Conservation (phyloP, 2,888 invertebrate genomes). For the Melanostoma mellinum region DNA sequence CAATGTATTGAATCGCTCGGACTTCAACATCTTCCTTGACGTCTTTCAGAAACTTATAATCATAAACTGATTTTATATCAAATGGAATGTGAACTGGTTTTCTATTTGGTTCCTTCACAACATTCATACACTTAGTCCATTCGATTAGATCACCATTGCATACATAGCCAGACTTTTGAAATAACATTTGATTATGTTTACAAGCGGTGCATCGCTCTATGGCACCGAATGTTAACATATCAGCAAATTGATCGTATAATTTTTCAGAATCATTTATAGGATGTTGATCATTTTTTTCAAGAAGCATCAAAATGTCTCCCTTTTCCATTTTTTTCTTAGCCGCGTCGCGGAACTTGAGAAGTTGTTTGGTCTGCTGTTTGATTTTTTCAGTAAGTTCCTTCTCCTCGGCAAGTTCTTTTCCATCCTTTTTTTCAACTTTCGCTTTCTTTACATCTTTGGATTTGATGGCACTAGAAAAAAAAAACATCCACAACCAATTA, state of each 20-base stretch:
- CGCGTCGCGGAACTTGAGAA: constrained; percentile 86
- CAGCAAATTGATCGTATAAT: constrained; percentile 88
- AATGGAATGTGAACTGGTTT: constrained; percentile 87
- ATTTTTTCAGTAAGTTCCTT: constrained; percentile 84
- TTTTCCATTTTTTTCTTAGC: constrained; percentile 85
- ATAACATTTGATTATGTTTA: constrained; percentile 87
- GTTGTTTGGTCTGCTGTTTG: constrained; percentile 76
- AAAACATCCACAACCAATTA: not conserved
- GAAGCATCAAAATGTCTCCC: constrained; percentile 85
- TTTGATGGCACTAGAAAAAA: constrained; percentile 78
- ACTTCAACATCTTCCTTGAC: constrained; percentile 85
- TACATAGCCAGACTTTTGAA: constrained; percentile 89
- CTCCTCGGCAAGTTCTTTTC: constrained; percentile 83
- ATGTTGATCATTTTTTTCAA: constrained; percentile 89
- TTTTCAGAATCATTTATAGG: constrained; percentile 86
- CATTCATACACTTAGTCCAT: constrained; percentile 93
- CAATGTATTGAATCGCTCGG: constrained; percentile 84
- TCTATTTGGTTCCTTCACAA: constrained; percentile 88
- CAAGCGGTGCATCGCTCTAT: constrained; percentile 91
- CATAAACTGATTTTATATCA: constrained; percentile 83
- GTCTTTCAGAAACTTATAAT: constrained; percentile 83
- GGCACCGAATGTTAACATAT: constrained; percentile 94
- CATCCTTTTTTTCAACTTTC: too few relatives aligned
- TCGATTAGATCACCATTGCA: constrained; percentile 89
- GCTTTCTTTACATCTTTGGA: constrained; percentile 84